Evolutionary conservation across 2,888 invertebrate species (phyloP).

Genomic region (Lasioglossum lativentre): DNA sequence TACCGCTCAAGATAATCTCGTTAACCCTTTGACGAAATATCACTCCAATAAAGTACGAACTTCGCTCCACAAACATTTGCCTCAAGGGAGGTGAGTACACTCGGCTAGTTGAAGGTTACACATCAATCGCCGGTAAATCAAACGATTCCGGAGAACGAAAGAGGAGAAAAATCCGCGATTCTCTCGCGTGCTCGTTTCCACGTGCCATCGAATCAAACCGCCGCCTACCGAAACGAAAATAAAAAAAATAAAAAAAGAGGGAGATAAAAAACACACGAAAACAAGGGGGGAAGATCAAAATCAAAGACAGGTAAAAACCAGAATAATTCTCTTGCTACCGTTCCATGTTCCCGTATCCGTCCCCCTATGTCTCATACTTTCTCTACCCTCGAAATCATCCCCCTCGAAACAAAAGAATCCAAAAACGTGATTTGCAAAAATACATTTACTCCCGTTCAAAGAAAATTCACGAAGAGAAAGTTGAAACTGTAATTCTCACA

Average conservation of each 20-base stretch:
- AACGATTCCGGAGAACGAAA: constrained; percentile 5
- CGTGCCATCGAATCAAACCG: constrained; percentile 16
- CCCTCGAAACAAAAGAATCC: neutral
- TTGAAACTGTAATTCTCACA: no score
- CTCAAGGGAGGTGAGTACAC: constrained; percentile 24
- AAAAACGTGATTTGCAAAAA: neutral
- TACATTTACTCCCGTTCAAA: neutral
- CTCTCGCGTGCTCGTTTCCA: constrained; percentile 6
- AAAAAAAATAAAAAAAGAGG: neutral
- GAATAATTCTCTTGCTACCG: neutral
- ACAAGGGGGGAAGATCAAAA: neutral
- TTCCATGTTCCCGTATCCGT: neutral
- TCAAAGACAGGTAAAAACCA: constrained; percentile 8
- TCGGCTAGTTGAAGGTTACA: constrained; percentile 24
- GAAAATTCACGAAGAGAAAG: no score
- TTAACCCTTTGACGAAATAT: constrained; percentile 26
- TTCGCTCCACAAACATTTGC: constrained; percentile 25
- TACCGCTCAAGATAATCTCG: constrained; percentile 9
- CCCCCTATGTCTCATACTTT: neutral
- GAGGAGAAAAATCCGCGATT: constrained; percentile 12
- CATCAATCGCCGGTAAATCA: constrained; percentile 19
- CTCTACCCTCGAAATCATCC: neutral
- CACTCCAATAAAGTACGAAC: constrained; percentile 21
- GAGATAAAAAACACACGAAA: neutral
- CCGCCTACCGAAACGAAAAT: neutral